Evolutionary conservation across 2,888 invertebrate genomes (phyloP).

Genomic region (Drosophila aldrichi): DNA sequence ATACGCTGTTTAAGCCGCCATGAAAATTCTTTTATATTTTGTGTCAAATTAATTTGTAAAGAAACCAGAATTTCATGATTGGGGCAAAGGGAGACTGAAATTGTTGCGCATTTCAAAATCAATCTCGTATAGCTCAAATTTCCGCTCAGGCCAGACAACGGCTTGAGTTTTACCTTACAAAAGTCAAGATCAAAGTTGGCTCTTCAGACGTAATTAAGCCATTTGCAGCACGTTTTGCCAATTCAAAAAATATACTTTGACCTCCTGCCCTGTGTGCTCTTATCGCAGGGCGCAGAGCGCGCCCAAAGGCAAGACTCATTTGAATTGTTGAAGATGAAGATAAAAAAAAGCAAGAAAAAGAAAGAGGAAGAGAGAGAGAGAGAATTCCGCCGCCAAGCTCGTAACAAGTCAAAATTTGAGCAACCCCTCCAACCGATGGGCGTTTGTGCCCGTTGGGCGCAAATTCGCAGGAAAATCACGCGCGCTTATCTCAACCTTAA

Average conservation of each 20-base stretch:
- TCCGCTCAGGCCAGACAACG: constrained; percentile 6
- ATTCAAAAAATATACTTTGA: constrained; percentile 67
- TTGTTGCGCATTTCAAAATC: constrained; percentile 39
- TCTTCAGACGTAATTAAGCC: constrained; percentile 71
- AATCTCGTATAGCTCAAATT: constrained; percentile 8
- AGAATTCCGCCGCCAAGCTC: constrained; percentile 37
- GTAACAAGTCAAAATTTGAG: constrained; percentile 51
- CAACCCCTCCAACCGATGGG: constrained; percentile 34
- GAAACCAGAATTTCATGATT: too few species aligned
- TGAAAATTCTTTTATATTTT: too few species aligned
- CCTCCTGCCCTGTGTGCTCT: constrained; percentile 53
- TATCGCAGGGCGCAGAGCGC: constrained; percentile 57
- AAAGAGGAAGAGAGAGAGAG: constrained; percentile 1
- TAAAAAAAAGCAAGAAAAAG: constrained; percentile 14
- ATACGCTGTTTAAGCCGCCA: too few species aligned
- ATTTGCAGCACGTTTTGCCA: constrained; percentile 78
- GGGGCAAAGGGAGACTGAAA: too few species aligned
- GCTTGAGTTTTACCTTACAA: constrained; percentile 36
- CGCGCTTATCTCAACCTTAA: constrained; percentile 81
- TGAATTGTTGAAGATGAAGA: constrained; percentile 44
- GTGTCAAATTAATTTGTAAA: too few species aligned
- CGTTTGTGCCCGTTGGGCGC: constrained; percentile 67
- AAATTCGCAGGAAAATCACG: constrained; percentile 82
- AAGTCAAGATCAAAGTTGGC: constrained; percentile 72
- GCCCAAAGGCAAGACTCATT: constrained; percentile 58